Conservation (phyloP, 2,113 vertebrate species). For the Lanius collurio region DNA sequence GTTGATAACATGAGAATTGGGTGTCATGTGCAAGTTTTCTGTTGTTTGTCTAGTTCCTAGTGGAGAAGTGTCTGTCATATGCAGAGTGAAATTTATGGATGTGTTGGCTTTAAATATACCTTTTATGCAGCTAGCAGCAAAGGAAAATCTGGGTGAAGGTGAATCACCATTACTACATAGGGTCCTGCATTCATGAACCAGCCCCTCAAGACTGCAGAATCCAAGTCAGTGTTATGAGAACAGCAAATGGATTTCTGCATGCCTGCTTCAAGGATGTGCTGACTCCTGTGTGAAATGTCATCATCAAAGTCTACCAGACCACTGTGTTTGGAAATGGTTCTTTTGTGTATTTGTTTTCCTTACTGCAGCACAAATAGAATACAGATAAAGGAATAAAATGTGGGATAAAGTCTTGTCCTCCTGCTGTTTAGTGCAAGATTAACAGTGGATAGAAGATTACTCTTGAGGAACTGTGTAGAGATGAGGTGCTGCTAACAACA, state of each 20-base stretch:
- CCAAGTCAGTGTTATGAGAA: background rate
- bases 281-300: background rate
- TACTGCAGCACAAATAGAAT: background rate
- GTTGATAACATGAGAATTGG: background rate
- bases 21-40: background rate
- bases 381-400: background rate
- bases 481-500: background rate
- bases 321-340: background rate
- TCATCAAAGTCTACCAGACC: background rate
- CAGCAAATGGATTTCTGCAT: background rate
- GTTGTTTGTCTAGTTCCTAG: background rate
- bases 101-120: background rate
- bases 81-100: background rate
- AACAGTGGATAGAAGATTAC: background rate
- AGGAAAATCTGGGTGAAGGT: background rate
- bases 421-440: background rate
- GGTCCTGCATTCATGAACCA: background rate
- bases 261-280: background rate
- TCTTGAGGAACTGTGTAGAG: background rate
- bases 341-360: background rate
- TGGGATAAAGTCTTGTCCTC: background rate
- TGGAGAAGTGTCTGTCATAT: background rate
- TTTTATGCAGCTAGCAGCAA: background rate
- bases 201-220: background rate
- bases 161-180: background rate